Base-by-base conservation (phyloP, 2,797 vertebrate genomes). In the Sibirionetta formosa region DNA sequence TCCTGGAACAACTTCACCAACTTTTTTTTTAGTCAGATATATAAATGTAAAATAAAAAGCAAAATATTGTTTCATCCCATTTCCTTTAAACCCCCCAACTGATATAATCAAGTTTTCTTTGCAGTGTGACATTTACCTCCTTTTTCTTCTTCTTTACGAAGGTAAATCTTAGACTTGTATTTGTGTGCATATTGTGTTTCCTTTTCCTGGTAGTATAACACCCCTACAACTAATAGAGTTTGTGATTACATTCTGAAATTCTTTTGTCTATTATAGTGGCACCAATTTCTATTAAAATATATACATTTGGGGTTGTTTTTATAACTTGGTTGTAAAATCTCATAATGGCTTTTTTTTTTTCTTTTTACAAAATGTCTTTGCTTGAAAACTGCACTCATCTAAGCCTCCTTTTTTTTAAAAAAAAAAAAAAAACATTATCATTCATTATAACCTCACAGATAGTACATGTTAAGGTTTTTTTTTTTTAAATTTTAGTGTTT, bases 191-290 rank as follows among this genome's bases (percentile, higher is more conserved):
- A 11, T 33, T 93, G 48, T 29, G 70, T 92, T 91, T 48, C 12
- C 24, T 79, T 86, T 82, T 70, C 58, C 42, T 81, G 36, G 57
- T 85, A 68, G 48, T 75, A 64, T 58, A 92, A 77, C 51, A 71
- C 14, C 23, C 24, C 29, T 40, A 70, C 35, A 51, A 86, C 63
- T 65, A 90, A 68, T 22, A 69, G 14, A 26, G 33, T 77, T 93
- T 94, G n/a, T 92, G 58, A 69, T 71, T 95, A 70, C 61, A 53
- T 95, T 95, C 94, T 70, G 78, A 79, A 23, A 61, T 82, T 23
- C 48, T 73, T 92, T 92, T 4, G 5, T 84, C 81, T 86, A 54
- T 54, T 91, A 76, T 40, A 71, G n/a, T 77, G 24, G 38, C 23
- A 88, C 61, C 19, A 4, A 54, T 69, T 97, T 94, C 71, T 90